Evolutionary conservation across 2,888 invertebrate species (phyloP).

Genomic region (Leptopterna dolabrata): DNA sequence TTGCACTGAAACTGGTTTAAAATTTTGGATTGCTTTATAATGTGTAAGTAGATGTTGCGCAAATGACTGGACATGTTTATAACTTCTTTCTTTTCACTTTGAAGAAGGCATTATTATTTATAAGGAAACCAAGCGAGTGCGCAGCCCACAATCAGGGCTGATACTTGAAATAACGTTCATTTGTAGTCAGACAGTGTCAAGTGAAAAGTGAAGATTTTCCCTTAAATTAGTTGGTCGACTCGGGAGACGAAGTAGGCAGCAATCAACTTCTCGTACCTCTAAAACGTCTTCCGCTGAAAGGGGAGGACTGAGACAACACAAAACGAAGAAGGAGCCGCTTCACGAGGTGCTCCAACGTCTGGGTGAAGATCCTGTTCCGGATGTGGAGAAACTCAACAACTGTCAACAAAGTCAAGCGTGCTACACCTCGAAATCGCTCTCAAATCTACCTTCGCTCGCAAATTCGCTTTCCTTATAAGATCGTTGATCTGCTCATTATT

Average conservation of each 20-base stretch:
- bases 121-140: too few relatives aligned
- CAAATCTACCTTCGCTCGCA: background rate
- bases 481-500: too few relatives aligned
- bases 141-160: too few relatives aligned
- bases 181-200: background rate
- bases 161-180: background rate
- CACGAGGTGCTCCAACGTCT: background rate
- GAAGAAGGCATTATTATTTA: too few relatives aligned
- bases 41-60: too few relatives aligned
- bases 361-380: background rate
- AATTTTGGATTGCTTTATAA: too few relatives aligned
- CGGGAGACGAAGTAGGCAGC: background rate
- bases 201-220: background rate
- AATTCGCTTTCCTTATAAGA: background rate
- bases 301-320: background rate
- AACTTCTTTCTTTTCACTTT: too few relatives aligned
- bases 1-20: too few relatives aligned
- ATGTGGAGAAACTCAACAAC: background rate
- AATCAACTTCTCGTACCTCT: background rate
- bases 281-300: background rate
- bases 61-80: too few relatives aligned
- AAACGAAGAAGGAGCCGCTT: background rate
- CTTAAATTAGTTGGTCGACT: background rate
- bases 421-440: background rate
- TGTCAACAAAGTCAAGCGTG: background rate